Base-by-base conservation (phyloP, 2,888 invertebrate species). In the Oxyteleia sp. region DNA sequence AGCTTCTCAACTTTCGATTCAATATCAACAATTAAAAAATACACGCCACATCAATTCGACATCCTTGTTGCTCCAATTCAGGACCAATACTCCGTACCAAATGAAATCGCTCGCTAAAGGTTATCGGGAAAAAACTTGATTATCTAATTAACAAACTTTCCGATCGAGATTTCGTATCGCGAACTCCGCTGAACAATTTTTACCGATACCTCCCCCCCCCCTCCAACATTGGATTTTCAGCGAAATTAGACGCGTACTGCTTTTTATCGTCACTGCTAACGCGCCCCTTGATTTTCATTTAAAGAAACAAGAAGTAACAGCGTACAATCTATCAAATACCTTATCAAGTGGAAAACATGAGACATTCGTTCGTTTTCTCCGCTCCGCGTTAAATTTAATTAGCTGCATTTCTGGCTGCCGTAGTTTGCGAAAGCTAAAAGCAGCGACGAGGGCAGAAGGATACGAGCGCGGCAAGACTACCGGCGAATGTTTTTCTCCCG, bases 261-360 rank as follows among this genome's bases (percentile, higher is more conserved):
- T 64, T 63, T 81, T 74, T 59, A 51, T 59, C 51, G 43, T 20
- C n/a, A 18, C 3, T 16, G 55, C 35, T 49, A 38, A 47, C 51
- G 53, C 16, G 35, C 18, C 43, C 55, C 51, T 20, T n/a, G 71
- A 71, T 64, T 74, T 72, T 81, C 74, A 69, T 74, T 55, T 74
- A 63, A 66, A 74, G 74, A 63, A 68, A 69, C 68, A 75, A 69
- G 66, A 82, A 69, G 69, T 51, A 53, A 63, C 59, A 57, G 59
- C 64, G 69, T 69, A 82, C 55, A 64, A 82, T 75, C 69, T 75
- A 82, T 82, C 81, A 64, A 82, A 69, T 64, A 75, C 63, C 57
- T 69, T 49, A 55, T 57, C 49, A 71, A 71, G 71, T 76, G 82
- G 66, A 76, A 82, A 82, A 71, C 69, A 75, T 45, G 82, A 76